Percentiles rank a stretch among this genome's conserved stretches.
Conservation (phyloP, 2,113 vertebrate genomes). For the Azemiops feae region DNA sequence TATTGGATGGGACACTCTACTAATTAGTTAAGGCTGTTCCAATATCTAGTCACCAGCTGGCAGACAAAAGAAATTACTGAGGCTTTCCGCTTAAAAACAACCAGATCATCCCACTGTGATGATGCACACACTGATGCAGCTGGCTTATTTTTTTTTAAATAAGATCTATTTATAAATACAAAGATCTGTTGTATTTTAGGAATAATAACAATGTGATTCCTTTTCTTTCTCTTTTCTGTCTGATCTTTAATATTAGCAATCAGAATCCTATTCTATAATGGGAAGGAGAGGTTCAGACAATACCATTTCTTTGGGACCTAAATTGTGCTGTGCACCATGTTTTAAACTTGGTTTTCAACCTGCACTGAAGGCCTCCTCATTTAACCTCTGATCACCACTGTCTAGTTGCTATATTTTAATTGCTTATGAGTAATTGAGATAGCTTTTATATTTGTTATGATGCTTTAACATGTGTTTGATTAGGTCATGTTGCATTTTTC, state of each 20-base stretch:
- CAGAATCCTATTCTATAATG: too few species aligned
- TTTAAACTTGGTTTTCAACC: neutral
- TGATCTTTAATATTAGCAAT: neutral
- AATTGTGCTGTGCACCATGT: neutral
- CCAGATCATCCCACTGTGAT: slow-evolving; percentile 51
- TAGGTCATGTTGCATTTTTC: neutral
- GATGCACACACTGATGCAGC: neutral
- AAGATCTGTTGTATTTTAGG: slow-evolving; percentile 19
- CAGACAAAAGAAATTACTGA: slow-evolving; percentile 27
- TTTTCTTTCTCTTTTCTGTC: neutral
- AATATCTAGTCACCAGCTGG: slow-evolving; percentile 56
- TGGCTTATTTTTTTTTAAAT: slow-evolving; percentile 8
- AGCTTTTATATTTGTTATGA: neutral
- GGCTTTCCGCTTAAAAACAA: slow-evolving; percentile 47
- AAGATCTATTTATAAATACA: slow-evolving; percentile 38
- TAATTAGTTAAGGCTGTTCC: slow-evolving; percentile 49
- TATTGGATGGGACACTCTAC: slow-evolving; percentile 35
- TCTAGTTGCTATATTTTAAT: neutral
- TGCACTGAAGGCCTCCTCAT: neutral
- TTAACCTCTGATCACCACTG: neutral
- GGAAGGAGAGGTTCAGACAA: too few species aligned
- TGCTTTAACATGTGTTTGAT: neutral
- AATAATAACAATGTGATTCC: neutral
- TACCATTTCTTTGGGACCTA: too few species aligned
- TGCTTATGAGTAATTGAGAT: neutral